Conservation (phyloP, 2,888 invertebrate genomes). For the Imbricaverruca yamaguchii region DNA sequence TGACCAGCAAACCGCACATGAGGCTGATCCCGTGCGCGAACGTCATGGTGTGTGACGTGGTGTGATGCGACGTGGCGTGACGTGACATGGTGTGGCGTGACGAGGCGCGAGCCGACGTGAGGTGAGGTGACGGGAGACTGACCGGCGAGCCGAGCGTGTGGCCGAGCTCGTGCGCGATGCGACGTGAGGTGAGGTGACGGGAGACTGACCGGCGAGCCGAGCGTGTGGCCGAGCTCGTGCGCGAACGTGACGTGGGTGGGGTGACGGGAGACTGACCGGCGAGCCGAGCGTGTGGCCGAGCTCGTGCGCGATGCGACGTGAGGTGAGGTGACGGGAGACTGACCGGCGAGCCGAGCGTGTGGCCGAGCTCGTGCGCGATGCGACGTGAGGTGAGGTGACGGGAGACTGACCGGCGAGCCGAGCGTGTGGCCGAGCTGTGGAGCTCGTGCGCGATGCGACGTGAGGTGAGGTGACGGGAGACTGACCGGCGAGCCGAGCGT, state of each 20-base stretch:
- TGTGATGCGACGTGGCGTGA: no score
- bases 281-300: slow-evolving; percentile 97
- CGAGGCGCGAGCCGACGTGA: slow-evolving; percentile 96
- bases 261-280: slow-evolving; percentile 45
- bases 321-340: slow-evolving; percentile 72
- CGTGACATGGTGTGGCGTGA: slow-evolving; percentile 65
- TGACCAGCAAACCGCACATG: neutral
- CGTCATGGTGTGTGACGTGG: slow-evolving; percentile 94
- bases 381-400: slow-evolving; percentile 93
- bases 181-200: no score
- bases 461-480: slow-evolving; percentile 82
- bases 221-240: slow-evolving; percentile 96
- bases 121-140: slow-evolving; percentile 98
- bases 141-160: neutral
- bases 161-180: neutral
- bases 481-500: slow-evolving; percentile 85
- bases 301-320: slow-evolving; percentile 94
- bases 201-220: slow-evolving; percentile 67
- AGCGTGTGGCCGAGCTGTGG: slow-evolving; percentile 56
- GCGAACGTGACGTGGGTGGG: slow-evolving; percentile 77
- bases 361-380: slow-evolving; percentile 92
- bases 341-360: slow-evolving; percentile 91
- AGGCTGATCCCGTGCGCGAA: neutral
- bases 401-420: slow-evolving; percentile 62
- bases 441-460: slow-evolving; percentile 84